These are phyloP conservation scores for Pempheris klunzingeri DNA, from an alignment of 2,797 vertebrate genomes.

Conservation along the genomic window DNA sequence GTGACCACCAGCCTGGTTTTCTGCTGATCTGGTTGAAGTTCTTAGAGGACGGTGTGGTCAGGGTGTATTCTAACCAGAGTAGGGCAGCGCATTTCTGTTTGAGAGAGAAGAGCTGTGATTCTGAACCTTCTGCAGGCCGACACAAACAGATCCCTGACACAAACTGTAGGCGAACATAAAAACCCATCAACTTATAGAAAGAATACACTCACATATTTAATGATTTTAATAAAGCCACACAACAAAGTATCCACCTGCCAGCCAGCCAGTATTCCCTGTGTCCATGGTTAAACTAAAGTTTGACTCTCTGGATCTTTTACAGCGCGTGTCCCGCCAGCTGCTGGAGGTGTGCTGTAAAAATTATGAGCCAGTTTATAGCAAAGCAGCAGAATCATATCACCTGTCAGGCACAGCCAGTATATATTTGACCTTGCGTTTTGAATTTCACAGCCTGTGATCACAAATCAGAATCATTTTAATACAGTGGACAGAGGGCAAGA, in stretches of 20 bases:
- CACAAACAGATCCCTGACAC: background rate
- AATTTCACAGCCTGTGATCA: constrained; percentile 26
- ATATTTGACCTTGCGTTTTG: constrained; percentile 41
- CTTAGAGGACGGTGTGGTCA: no score
- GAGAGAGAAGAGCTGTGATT: background rate
- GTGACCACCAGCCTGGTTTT: background rate
- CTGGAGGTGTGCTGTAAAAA: constrained; percentile 11
- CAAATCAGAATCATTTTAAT: constrained; percentile 13
- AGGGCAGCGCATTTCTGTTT: background rate
- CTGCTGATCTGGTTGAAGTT: background rate
- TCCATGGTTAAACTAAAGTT: background rate
- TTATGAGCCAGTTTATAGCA: constrained; percentile 27
- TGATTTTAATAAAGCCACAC: background rate
- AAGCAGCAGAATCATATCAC: background rate
- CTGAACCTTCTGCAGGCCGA: background rate
- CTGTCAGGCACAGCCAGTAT: constrained; percentile 1
- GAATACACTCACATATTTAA: background rate
- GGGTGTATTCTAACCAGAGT: background rate
- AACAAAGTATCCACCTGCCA: background rate
- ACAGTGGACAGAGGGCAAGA: background rate
- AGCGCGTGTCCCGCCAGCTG: background rate
- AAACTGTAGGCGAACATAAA: background rate
- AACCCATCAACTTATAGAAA: background rate
- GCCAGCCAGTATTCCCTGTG: background rate
- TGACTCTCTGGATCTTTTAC: constrained; percentile 7